phyloP scores from a whole-genome alignment of 2,113 vertebrate genomes.

The Megaleporinus macrocephalus region DNA sequence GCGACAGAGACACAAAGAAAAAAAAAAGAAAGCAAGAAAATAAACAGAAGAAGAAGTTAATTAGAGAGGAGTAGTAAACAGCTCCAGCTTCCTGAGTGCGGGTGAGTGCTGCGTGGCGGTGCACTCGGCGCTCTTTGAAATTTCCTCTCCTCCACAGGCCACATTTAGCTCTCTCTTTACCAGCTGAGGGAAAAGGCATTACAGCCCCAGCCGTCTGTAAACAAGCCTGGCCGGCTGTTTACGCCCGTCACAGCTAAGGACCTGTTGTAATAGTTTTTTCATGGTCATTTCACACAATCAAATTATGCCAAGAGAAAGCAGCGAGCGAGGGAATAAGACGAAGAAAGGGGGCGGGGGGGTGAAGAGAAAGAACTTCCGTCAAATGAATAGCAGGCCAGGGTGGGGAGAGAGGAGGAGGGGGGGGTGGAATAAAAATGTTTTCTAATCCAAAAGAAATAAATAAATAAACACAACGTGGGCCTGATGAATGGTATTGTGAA shows the following conservation, averaged over 20 bases:
- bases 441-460: conserved; percentile 35
- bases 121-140: conserved; percentile 24
- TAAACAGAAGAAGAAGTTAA: not conserved
- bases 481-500: conserved; percentile 53
- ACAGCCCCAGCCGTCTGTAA: conserved; percentile 55
- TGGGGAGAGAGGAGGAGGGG: not conserved
- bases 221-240: conserved; percentile 56
- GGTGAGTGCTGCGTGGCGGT: not conserved
- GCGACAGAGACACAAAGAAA: not conserved
- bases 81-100: not conserved
- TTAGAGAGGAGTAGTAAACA: not conserved
- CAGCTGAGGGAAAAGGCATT: conserved; percentile 53
- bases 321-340: not conserved
- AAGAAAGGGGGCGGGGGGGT: not conserved
- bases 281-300: conserved; percentile 64
- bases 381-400: conserved; percentile 35
- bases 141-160: conserved; percentile 11
- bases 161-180: conserved; percentile 26
- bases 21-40: too few relatives aligned
- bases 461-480: conserved; percentile 26
- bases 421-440: conserved; percentile 40
- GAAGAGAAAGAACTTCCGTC: conserved; percentile 29
- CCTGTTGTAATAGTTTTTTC: conserved; percentile 61
- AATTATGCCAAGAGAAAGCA: conserved; percentile 55
- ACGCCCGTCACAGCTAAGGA: conserved; percentile 58